Evolutionary conservation across 2,888 invertebrate genomes (phyloP).

Genomic region (Aleiodes alternator): DNA sequence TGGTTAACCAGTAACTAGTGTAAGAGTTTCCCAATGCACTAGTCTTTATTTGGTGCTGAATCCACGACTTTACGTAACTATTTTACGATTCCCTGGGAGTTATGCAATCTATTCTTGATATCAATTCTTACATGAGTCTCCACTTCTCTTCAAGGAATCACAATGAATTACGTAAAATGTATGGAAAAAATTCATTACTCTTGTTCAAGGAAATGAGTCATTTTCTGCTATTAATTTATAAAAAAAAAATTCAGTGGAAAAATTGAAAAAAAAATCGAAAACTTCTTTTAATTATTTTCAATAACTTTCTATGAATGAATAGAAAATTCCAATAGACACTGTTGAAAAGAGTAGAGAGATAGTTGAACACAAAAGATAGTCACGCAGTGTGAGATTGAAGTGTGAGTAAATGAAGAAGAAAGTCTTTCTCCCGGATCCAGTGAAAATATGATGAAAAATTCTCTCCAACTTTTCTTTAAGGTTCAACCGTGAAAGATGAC

Average conservation of each 20-base stretch:
- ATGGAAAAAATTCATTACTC: background rate
- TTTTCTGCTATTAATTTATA: no score
- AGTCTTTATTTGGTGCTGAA: slow-evolving; percentile 34
- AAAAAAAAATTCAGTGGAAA: no score
- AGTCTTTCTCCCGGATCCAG: no score
- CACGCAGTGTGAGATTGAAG: no score
- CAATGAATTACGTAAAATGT: slow-evolving; percentile 4
- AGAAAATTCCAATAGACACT: no score
- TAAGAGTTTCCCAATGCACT: slow-evolving; percentile 2
- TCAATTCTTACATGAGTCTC: slow-evolving; percentile 25
- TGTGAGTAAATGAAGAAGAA: no score
- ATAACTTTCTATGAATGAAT: no score
- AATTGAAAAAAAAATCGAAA: no score
- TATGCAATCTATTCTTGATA: slow-evolving; percentile 51
- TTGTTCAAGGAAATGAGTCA: no score
- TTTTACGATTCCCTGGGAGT: slow-evolving; percentile 41
- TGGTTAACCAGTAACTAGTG: slow-evolving; percentile 15
- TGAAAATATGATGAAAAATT: background rate
- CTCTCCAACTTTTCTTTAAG: background rate
- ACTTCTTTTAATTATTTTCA: no score
- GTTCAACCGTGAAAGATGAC: background rate
- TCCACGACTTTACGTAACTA: slow-evolving; percentile 39
- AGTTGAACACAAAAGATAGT: no score
- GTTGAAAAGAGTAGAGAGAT: no score
- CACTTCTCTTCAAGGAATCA: background rate